Evolutionary conservation across 2,113 vertebrate genomes (phyloP), one percentile per base, ranked within the genome.

Genomic region (Brienomyrus longianalis): DNA sequence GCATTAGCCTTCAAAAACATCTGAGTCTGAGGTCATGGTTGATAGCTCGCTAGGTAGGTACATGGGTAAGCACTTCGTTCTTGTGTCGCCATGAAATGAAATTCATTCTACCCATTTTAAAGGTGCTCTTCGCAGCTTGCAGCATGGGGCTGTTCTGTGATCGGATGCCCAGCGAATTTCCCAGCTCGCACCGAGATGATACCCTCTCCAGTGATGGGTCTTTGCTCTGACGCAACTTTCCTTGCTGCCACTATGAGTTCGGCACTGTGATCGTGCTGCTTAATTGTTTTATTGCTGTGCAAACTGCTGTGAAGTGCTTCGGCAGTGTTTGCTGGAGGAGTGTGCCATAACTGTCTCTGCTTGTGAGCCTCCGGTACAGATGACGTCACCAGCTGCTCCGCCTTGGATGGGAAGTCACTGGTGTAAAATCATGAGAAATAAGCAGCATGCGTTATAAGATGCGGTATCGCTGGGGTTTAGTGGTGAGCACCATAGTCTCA

Each of bases 271-370:
- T 93, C 89, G 56, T 0, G 21, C 85, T 93, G 85, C 92, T 94
- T 90, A 52, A 87, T 91, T 83, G 91, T 92, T 92, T 94, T 90
- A 93, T 88, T 83, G 43, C 92, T 51, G 3, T 91, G 94, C 90
- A 90, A 91, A 77, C 88, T 88, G 59, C 85, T 21, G 48, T 91
- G 91, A 39, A 52, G 83, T 89, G 91, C 2, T 93, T 88, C 59
- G 27, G 91, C 86, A 62, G 48, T 90, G 50, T 21, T 90, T 88
- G 52, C 66, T 91, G 87, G 89, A 54, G n/a, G 80, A 86, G 77
- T 19, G 89, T 89, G 87, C 48, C 89, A 89, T 92, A 92, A 94
- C 92, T 88, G 91, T 51, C 52, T 6, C 13, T 21, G 83, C 48
- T 15, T 77, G 89, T 21, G 89, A 92, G 92, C 91, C 92, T 89